Percentiles rank a stretch among this genome's conserved stretches.
Conservation (phyloP, 2,113 vertebrate species). For the Tetrao urogallus region DNA sequence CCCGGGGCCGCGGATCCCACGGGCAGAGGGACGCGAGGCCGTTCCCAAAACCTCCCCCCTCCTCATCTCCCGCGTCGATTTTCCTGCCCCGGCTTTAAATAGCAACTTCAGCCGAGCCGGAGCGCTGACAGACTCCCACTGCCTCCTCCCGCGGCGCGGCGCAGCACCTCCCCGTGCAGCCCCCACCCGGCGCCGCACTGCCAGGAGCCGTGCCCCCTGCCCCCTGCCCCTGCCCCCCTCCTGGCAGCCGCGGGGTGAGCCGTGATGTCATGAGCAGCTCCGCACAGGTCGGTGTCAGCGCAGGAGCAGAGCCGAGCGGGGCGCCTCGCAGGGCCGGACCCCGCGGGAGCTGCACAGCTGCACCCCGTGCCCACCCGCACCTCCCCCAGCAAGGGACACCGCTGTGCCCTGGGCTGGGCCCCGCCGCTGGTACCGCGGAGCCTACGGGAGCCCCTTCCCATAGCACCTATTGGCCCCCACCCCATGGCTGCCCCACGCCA, state of each 20-base stretch:
- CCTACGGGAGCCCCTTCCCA: not conserved
- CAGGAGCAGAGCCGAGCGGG: no score
- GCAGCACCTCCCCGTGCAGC: not conserved
- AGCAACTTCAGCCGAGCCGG: not conserved
- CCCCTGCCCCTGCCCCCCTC: not conserved
- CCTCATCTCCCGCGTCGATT: not conserved
- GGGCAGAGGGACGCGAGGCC: not conserved
- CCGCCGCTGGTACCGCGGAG: not conserved
- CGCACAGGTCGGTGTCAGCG: not conserved
- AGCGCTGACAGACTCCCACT: not conserved
- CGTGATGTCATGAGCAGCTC: not conserved
- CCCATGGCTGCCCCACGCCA: no score
- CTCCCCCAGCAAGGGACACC: not conserved
- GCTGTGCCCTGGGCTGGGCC: no score
- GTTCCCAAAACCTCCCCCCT: not conserved
- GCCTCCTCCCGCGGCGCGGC: not conserved
- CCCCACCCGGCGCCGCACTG: no score
- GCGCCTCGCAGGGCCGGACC: no score
- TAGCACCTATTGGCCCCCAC: no score
- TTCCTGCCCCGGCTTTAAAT: not conserved
- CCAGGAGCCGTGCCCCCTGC: not conserved
- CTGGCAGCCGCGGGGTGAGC: not conserved
- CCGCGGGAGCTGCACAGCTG: not conserved
- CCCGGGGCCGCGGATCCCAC: not conserved
- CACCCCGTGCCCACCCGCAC: not conserved